A percentile compares a stretch with the other conserved stretches of the same genome.
phyloP scores from a whole-genome alignment of 2,797 vertebrate genomes.

The Thamnophis elegans region DNA sequence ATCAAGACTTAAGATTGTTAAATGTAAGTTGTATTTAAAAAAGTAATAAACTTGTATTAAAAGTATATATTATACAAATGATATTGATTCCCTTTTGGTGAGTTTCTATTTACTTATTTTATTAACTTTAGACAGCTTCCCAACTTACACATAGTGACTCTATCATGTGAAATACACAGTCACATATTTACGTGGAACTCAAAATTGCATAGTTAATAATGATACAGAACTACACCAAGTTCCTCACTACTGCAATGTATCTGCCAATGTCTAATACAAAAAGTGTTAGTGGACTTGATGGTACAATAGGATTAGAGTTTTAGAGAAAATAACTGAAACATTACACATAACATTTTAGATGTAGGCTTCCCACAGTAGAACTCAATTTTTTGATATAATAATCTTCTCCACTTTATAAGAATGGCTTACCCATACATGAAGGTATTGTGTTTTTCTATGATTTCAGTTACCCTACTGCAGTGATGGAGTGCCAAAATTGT shows the following conservation, averaged over 20 bases:
- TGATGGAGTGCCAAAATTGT: too few relatives aligned
- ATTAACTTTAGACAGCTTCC: background rate
- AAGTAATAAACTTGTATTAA: constrained; percentile 22
- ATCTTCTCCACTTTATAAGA: background rate
- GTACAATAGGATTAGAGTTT: background rate
- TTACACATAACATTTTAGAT: background rate
- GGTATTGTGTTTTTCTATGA: background rate
- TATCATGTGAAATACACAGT: background rate
- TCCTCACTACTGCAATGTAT: background rate
- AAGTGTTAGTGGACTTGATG: background rate
- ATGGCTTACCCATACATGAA: background rate
- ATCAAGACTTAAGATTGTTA: background rate
- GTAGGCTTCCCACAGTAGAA: background rate
- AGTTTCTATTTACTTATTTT: background rate
- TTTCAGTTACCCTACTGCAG: background rate
- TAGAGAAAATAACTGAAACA: background rate
- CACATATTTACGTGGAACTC: background rate
- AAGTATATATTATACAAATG: background rate
- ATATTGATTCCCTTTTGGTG: background rate
- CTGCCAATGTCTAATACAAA: background rate
- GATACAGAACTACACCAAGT: background rate
- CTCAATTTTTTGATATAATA: background rate
- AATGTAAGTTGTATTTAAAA: background rate
- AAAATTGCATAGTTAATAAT: background rate
- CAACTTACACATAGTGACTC: too few relatives aligned